phyloP scores from a whole-genome alignment of 2,888 invertebrate genomes.

The Pilophorus perplexus region DNA sequence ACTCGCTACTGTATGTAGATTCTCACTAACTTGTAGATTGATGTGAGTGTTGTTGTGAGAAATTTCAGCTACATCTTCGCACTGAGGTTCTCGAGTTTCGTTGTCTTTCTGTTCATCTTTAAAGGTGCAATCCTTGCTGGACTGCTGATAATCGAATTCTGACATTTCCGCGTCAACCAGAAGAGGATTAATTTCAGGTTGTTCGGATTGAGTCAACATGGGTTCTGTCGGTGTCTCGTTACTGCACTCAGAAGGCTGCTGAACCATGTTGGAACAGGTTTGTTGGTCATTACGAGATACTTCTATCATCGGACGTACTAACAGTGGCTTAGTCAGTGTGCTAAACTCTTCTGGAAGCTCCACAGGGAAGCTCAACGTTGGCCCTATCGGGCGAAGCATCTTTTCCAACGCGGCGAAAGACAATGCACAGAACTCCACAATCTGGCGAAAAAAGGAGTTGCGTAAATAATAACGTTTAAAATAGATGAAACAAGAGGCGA shows the following conservation, averaged over 20 bases:
- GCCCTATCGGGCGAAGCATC: conserved; percentile 28
- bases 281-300: too few relatives aligned
- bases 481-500: neutral
- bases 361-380: conserved; percentile 11
- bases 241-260: neutral
- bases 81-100: neutral
- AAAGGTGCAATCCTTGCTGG: neutral
- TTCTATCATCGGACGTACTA: neutral
- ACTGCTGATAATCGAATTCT: conserved; percentile 9
- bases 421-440: neutral
- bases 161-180: conserved; percentile 29
- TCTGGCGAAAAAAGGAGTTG: neutral
- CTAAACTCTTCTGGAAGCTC: neutral
- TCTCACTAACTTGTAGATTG: neutral
- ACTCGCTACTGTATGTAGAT: too few relatives aligned
- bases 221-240: neutral
- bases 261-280: neutral
- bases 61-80: neutral
- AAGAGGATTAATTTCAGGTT: conserved; percentile 11
- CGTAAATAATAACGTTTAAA: neutral
- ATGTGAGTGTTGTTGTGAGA: neutral
- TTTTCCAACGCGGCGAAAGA: conserved; percentile 13
- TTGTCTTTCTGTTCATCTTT: too few relatives aligned
- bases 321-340: too few relatives aligned
- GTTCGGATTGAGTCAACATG: neutral